phyloP scores from a whole-genome alignment of 2,797 vertebrate species.

The Botia almorhae region DNA sequence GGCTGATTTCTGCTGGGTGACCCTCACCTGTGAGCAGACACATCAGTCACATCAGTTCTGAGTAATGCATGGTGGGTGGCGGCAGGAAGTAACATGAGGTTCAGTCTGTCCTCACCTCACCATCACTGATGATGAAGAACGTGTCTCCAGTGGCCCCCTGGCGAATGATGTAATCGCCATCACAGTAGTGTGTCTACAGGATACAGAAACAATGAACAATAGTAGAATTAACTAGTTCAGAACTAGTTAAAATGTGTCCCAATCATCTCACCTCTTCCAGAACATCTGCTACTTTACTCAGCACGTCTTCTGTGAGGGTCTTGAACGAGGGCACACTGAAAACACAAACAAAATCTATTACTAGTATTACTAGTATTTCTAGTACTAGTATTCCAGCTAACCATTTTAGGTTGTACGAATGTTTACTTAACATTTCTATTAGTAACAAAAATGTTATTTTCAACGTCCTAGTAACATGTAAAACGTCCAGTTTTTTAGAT shows the following conservation, averaged over 20 bases:
- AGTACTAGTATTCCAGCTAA: neutral
- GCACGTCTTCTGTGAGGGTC: conserved; percentile 71
- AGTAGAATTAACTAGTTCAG: neutral
- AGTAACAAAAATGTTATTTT: too few species aligned
- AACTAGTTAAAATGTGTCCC: neutral
- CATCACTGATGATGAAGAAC: conserved; percentile 82
- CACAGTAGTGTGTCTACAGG: conserved; percentile 73
- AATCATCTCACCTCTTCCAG: conserved; percentile 75
- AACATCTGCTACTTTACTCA: conserved; percentile 77
- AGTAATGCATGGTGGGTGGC: neutral
- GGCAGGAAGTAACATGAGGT: neutral
- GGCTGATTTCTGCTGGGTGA: conserved; percentile 67
- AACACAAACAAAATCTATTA: conserved; percentile 5
- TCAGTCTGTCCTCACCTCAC: conserved; percentile 71
- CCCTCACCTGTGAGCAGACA: conserved; percentile 67
- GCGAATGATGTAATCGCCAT: conserved; percentile 77
- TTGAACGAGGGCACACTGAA: conserved; percentile 75
- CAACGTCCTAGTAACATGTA: too few species aligned
- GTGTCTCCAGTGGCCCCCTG: conserved; percentile 81
- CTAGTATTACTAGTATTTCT: neutral
- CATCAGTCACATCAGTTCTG: neutral
- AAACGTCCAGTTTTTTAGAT: too few species aligned
- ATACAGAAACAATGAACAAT: conserved; percentile 3
- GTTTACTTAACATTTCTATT: too few species aligned
- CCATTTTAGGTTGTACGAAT: too few species aligned